phyloP scores from a whole-genome alignment of 1,140 invertebrate genomes.

The Drosophila varians region DNA sequence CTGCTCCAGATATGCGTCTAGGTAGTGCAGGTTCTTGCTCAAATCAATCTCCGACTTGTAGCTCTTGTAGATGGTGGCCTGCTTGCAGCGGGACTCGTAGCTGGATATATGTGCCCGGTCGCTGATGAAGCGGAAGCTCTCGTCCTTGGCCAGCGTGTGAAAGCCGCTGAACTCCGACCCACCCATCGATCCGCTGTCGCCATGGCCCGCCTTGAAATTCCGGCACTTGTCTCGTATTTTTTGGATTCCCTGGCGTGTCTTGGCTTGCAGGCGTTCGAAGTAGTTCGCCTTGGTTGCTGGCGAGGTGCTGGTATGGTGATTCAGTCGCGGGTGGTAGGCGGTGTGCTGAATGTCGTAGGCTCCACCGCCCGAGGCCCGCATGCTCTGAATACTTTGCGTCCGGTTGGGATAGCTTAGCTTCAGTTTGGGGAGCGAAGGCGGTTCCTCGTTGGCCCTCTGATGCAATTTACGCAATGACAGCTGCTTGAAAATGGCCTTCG shows the following conservation, averaged over 20 bases:
- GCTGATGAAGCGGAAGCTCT: constrained; percentile 80
- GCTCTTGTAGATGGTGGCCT: constrained; percentile 81
- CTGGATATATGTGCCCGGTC: constrained; percentile 70
- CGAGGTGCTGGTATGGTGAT: constrained; percentile 25
- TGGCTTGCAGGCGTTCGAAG: constrained; percentile 75
- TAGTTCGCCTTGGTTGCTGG: constrained; percentile 65
- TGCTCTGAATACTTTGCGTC: constrained; percentile 77
- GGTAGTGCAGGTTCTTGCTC: constrained; percentile 80
- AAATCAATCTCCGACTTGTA: constrained; percentile 83
- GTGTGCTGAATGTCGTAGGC: constrained; percentile 68
- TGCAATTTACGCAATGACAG: constrained; percentile 64
- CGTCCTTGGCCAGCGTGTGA: constrained; percentile 72
- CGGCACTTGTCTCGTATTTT: constrained; percentile 81
- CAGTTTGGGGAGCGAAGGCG: constrained; percentile 69
- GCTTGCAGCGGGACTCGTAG: constrained; percentile 73
- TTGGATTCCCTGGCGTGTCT: constrained; percentile 73
- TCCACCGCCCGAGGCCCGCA: constrained; percentile 55
- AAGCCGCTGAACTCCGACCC: constrained; percentile 67
- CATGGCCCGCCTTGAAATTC: constrained; percentile 60
- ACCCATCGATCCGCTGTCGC: constrained; percentile 12
- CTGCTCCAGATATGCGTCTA: constrained; percentile 80
- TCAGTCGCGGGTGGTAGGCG: constrained; percentile 41
- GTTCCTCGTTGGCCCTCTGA: constrained; percentile 37
- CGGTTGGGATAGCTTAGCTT: constrained; percentile 79
- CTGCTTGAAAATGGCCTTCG: constrained; percentile 67